Evolutionary conservation across 2,113 vertebrate species (phyloP).

Genomic region (Progne subis): DNA sequence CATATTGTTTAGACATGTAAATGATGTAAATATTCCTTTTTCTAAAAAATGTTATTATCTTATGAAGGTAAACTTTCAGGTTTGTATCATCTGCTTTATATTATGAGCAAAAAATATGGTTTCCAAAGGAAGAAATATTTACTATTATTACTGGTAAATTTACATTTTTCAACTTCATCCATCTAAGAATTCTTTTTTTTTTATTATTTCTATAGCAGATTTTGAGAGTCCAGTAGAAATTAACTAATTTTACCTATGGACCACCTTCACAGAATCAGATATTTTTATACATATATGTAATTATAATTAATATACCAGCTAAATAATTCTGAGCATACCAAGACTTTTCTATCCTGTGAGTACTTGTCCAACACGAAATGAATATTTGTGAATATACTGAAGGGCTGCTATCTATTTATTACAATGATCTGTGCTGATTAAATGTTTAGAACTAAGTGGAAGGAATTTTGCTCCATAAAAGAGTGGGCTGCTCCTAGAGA

Average conservation of each 20-base stretch:
- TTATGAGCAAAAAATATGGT: rapidly evolving
- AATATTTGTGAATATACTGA: background rate
- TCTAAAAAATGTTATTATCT: background rate
- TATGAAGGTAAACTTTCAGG: background rate
- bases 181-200: background rate
- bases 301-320: background rate
- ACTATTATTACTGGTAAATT: background rate
- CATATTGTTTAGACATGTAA: background rate
- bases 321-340: background rate
- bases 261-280: background rate
- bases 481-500: background rate
- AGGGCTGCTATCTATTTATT: background rate
- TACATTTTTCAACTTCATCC: background rate
- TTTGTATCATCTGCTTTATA: background rate
- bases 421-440: background rate
- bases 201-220: background rate
- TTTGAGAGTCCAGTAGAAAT: background rate
- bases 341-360: background rate
- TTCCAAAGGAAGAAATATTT: background rate
- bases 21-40: background rate
- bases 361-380: background rate
- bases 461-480: background rate
- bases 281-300: background rate
- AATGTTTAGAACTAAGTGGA: background rate
- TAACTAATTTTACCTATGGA: background rate